Evolutionary conservation across 2,797 vertebrate species (phyloP).

Genomic region (Australoheros facetus): DNA sequence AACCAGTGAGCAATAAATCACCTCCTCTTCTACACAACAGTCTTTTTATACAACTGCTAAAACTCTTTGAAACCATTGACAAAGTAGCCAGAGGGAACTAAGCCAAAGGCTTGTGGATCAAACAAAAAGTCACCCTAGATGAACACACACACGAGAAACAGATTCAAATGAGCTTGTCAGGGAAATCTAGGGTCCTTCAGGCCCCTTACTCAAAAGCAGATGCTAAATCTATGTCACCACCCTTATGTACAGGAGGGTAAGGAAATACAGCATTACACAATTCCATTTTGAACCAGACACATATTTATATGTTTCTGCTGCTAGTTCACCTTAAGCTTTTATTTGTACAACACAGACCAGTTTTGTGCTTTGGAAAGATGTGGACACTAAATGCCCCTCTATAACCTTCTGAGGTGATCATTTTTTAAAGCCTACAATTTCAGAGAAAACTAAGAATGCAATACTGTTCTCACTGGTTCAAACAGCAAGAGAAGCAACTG

Average conservation of each 20-base stretch:
- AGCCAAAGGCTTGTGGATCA: slow-evolving; percentile 44
- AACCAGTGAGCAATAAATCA: slow-evolving; percentile 33
- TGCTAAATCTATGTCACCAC: slow-evolving; percentile 36
- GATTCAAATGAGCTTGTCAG: slow-evolving; percentile 60
- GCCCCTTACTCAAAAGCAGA: slow-evolving; percentile 23
- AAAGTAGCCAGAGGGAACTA: slow-evolving; percentile 45
- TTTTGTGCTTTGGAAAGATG: slow-evolving; percentile 6
- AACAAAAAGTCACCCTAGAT: slow-evolving; percentile 40
- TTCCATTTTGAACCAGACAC: slow-evolving; percentile 13
- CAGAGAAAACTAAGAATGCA: not conserved
- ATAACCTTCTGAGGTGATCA: not conserved
- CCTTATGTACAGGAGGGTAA: slow-evolving; percentile 2
- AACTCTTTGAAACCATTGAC: slow-evolving; percentile 26
- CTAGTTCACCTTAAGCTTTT: slow-evolving; percentile 28
- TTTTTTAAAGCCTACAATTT: not conserved
- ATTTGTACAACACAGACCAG: slow-evolving; percentile 28
- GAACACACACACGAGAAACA: slow-evolving; percentile 39
- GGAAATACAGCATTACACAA: slow-evolving; percentile 26
- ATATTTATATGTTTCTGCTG: slow-evolving; percentile 31
- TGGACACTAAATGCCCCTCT: slow-evolving; percentile 14
- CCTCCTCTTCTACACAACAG: slow-evolving; percentile 12
- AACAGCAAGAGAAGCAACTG: not conserved
- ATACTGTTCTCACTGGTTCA: not conserved
- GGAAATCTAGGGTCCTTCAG: slow-evolving; percentile 55
- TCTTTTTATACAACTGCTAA: slow-evolving; percentile 31